Conservation (phyloP, 2,113 vertebrate species). For the Burhinus bistriatus region DNA sequence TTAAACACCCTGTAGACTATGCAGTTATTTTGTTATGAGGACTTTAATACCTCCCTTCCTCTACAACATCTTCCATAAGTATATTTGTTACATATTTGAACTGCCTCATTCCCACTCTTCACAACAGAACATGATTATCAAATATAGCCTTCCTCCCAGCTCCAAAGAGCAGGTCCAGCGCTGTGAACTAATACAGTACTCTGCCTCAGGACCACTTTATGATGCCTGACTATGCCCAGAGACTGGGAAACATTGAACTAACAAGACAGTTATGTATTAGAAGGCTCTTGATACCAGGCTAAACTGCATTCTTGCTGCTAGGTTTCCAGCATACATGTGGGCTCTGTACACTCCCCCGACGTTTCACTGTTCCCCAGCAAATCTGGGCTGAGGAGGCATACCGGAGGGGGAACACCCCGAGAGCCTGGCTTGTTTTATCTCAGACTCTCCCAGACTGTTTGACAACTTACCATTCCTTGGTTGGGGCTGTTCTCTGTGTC, state of each 20-base stretch:
- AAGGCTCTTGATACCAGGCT: background rate
- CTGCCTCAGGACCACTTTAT: background rate
- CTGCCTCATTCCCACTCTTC: background rate
- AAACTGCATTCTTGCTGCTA: background rate
- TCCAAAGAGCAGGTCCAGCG: background rate
- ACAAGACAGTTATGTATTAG: background rate
- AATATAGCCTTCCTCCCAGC: background rate
- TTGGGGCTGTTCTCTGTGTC: background rate
- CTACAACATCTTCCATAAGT: background rate
- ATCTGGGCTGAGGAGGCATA: background rate
- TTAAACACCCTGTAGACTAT: background rate
- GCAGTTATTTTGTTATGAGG: background rate
- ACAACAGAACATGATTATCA: background rate
- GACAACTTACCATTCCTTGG: constrained; percentile 59
- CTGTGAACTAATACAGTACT: background rate
- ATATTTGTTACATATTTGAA: background rate
- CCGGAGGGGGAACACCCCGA: background rate
- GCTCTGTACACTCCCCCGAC: background rate
- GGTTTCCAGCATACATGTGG: background rate
- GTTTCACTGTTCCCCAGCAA: background rate
- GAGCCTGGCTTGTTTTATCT: background rate
- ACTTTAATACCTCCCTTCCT: background rate
- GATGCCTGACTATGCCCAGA: background rate
- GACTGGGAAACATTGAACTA: background rate
- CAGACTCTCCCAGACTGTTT: background rate